phyloP scores from a whole-genome alignment of 2,113 vertebrate genomes.

The Natator depressus region DNA sequence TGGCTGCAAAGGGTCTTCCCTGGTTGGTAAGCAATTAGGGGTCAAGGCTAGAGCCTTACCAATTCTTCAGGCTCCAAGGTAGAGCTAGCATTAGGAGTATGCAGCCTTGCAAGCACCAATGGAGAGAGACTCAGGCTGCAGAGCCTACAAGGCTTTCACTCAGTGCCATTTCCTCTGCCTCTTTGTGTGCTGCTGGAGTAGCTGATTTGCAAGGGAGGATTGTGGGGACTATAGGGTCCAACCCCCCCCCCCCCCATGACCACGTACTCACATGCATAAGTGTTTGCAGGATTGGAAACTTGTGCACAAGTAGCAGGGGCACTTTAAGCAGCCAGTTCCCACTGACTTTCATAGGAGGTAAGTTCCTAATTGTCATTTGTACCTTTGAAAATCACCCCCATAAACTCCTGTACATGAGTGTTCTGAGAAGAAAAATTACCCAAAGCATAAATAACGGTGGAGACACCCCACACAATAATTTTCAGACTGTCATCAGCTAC shows the following conservation, averaged over 20 bases:
- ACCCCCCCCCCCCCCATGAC: neutral
- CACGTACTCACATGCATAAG: neutral
- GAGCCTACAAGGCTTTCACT: neutral
- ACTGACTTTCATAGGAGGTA: neutral
- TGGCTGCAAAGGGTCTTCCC: neutral
- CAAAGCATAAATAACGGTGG: neutral
- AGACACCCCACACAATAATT: neutral
- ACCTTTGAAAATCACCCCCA: neutral
- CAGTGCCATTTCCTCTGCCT: neutral
- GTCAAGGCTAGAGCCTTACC: neutral
- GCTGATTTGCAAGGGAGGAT: fast-evolving
- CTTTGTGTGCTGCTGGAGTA: neutral
- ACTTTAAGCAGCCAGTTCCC: neutral
- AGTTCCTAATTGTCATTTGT: neutral
- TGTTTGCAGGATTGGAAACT: neutral
- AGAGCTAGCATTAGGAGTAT: neutral
- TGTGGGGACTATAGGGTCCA: neutral
- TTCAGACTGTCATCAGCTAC: neutral
- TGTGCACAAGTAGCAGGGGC: neutral
- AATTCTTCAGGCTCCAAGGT: fast-evolving
- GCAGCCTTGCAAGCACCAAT: neutral
- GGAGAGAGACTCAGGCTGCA: neutral
- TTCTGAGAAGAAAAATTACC: neutral
- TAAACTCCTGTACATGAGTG: neutral
- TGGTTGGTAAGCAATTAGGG: neutral